phyloP scores from a whole-genome alignment of 2,797 vertebrate genomes.

The Nannoperca australis region DNA sequence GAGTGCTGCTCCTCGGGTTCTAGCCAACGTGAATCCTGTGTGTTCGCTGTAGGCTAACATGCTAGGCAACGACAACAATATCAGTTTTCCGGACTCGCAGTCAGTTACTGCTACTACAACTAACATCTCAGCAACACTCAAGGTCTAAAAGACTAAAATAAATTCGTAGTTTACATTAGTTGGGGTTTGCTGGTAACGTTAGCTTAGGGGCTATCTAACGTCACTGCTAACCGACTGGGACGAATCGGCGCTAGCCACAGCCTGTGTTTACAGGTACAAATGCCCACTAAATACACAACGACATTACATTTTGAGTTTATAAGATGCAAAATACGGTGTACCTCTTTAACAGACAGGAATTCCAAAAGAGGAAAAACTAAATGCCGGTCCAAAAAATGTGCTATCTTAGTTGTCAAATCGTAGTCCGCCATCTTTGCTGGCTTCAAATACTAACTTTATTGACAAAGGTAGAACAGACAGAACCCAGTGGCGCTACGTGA shows the following conservation, averaged over 20 bases:
- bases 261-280: background rate
- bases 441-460: constrained; percentile 65
- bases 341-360: constrained; percentile 95
- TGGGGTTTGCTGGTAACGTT: background rate
- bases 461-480: constrained; percentile 11
- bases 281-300: rapidly evolving
- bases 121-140: rapidly evolving
- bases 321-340: constrained; percentile 15
- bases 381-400: constrained; percentile 93
- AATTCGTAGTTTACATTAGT: background rate
- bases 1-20: background rate
- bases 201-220: background rate
- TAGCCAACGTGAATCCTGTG: background rate
- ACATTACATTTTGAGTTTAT: rapidly evolving
- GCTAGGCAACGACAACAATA: background rate
- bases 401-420: constrained; percentile 93
- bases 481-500: background rate
- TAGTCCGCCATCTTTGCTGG: constrained; percentile 93
- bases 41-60: constrained; percentile 1
- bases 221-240: background rate
- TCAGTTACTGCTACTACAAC: rapidly evolving
- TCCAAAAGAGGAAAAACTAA: constrained; percentile 93
- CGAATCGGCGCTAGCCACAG: background rate
- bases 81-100: rapidly evolving
- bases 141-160: background rate